phyloP scores from a whole-genome alignment of 2,888 invertebrate genomes.

The Cerastis rubricosa region DNA sequence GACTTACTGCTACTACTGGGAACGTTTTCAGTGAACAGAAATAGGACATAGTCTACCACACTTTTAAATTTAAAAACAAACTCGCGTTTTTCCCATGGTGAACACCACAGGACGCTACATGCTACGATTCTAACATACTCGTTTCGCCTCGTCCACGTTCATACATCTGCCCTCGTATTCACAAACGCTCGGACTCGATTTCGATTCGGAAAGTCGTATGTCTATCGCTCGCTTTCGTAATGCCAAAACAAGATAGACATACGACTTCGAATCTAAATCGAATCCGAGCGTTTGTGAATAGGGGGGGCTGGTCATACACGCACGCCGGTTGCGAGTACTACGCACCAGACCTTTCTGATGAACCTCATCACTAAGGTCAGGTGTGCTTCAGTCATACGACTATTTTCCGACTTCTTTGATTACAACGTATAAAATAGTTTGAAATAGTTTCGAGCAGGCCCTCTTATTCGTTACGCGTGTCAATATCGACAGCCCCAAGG shows the following conservation, averaged over 20 bases:
- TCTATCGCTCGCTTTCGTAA: too few relatives aligned
- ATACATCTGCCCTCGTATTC: too few relatives aligned
- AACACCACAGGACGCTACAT: too few relatives aligned
- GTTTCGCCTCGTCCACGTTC: too few relatives aligned
- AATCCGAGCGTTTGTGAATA: too few relatives aligned
- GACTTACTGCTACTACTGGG: not conserved
- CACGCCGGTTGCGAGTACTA: not conserved
- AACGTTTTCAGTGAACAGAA: not conserved
- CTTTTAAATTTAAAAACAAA: not conserved
- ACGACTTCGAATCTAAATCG: too few relatives aligned
- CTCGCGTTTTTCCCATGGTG: not conserved
- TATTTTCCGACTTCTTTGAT: not conserved
- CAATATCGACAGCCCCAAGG: slow-evolving; percentile 4
- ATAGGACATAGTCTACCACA: not conserved
- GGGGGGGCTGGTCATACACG: not conserved
- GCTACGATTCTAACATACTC: too few relatives aligned
- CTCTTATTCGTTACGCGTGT: not conserved
- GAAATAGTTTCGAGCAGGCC: not conserved
- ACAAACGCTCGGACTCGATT: too few relatives aligned
- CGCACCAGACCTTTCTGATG: not conserved
- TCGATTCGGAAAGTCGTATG: too few relatives aligned
- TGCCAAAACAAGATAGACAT: too few relatives aligned
- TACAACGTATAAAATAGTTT: not conserved
- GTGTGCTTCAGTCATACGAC: not conserved
- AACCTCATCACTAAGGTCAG: not conserved